Evolutionary conservation across 2,113 vertebrate species (phyloP).

Genomic region (Sander vitreus): DNA sequence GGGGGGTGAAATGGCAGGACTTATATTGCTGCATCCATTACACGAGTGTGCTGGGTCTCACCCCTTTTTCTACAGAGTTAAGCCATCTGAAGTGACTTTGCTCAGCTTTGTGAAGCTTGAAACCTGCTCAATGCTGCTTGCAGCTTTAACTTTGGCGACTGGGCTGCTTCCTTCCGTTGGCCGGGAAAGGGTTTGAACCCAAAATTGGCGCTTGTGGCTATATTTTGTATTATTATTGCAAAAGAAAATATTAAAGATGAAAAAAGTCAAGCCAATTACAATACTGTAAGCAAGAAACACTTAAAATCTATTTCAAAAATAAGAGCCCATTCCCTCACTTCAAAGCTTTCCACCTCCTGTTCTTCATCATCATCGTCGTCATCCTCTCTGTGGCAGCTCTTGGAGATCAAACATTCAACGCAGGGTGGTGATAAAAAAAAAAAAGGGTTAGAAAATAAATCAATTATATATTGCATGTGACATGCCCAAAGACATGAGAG

Average conservation of each 20-base stretch:
- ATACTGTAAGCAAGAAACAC: neutral
- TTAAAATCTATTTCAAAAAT: slow-evolving; percentile 1
- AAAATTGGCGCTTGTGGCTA: too few species aligned
- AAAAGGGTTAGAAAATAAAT: neutral
- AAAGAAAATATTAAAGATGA: neutral
- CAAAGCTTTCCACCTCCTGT: slow-evolving; percentile 94
- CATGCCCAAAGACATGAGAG: neutral
- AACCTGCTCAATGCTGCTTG: too few species aligned
- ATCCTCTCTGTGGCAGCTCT: slow-evolving; percentile 94
- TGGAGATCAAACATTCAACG: slow-evolving; percentile 36
- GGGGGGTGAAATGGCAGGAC: too few species aligned
- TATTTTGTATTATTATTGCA: neutral
- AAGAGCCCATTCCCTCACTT: slow-evolving; percentile 84
- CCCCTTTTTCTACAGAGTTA: too few species aligned
- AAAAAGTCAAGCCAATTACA: neutral
- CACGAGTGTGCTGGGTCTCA: too few species aligned
- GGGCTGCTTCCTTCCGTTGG: too few species aligned
- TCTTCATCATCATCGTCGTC: slow-evolving; percentile 89
- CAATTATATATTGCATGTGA: neutral
- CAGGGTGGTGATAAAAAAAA: neutral
- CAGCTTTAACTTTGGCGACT: too few species aligned
- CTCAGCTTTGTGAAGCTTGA: too few species aligned
- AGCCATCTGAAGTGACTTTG: too few species aligned
- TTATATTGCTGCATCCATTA: too few species aligned
- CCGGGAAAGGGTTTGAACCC: too few species aligned